These are phyloP conservation scores for Syrphus vitripennis DNA, from an alignment of 2,888 invertebrate species.

Conservation along the genomic window DNA sequence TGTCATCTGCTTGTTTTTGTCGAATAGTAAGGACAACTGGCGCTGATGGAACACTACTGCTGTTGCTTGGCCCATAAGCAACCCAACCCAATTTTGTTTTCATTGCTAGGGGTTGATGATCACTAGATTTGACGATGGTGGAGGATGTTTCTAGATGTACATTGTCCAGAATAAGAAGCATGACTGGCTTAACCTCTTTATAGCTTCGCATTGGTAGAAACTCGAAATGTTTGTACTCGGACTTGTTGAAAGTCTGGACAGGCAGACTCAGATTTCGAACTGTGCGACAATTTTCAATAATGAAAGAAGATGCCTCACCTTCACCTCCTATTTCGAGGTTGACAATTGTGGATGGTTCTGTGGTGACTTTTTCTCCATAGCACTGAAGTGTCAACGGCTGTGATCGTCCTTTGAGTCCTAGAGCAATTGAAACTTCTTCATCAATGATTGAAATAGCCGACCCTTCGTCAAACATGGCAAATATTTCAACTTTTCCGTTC, in stretches of 20 bases:
- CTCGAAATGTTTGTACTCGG: not conserved
- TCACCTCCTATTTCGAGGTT: too few relatives aligned
- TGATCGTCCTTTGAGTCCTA: too few relatives aligned
- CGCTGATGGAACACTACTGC: not conserved
- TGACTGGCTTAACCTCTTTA: too few relatives aligned
- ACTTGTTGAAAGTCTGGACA: not conserved
- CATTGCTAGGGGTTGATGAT: not conserved
- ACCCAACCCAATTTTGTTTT: not conserved
- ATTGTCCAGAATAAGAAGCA: too few relatives aligned
- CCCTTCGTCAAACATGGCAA: too few relatives aligned
- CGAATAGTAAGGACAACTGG: not conserved
- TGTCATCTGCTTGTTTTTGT: not conserved
- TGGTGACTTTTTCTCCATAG: too few relatives aligned
- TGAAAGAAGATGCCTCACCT: not conserved
- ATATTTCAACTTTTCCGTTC: too few relatives aligned
- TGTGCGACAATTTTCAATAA: not conserved
- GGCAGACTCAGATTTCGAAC: not conserved
- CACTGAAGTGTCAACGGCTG: too few relatives aligned
- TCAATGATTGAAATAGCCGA: too few relatives aligned
- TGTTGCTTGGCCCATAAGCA: not conserved
- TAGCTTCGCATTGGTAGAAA: conserved; percentile 7
- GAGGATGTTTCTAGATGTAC: not conserved
- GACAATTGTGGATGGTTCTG: too few relatives aligned
- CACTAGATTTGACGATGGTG: not conserved
- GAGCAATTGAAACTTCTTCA: too few relatives aligned